Evolutionary conservation across 1,140 invertebrate genomes (phyloP).

Genomic region (Pissodes strobi): DNA sequence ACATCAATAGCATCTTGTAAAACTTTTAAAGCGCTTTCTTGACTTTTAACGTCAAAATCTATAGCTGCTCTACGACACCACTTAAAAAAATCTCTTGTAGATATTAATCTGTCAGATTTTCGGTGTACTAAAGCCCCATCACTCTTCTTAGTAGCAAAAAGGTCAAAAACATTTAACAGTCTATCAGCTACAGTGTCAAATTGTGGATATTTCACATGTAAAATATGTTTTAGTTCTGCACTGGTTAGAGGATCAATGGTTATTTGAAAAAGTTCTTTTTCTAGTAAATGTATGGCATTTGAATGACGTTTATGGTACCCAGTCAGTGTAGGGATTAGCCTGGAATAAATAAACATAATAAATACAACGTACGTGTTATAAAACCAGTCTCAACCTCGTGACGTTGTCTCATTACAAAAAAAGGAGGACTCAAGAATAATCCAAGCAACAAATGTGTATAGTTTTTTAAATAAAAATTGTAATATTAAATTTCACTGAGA

Average conservation of each 20-base stretch:
- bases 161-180: slow-evolving; percentile 85
- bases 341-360: too few relatives aligned
- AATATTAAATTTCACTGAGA: too few relatives aligned
- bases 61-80: slow-evolving; percentile 81
- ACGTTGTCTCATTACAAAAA: too few relatives aligned
- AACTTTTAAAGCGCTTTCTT: slow-evolving; percentile 75
- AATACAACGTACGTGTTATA: too few relatives aligned
- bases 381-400: too few relatives aligned
- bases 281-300: slow-evolving; percentile 66
- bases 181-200: slow-evolving; percentile 75
- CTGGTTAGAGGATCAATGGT: slow-evolving; percentile 78
- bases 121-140: slow-evolving; percentile 43
- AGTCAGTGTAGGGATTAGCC: slow-evolving; percentile 61
- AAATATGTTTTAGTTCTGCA: slow-evolving; percentile 71
- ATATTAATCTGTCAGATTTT: slow-evolving; percentile 67
- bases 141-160: slow-evolving; percentile 65
- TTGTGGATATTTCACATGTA: slow-evolving; percentile 71
- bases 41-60: slow-evolving; percentile 75
- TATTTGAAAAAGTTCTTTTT: slow-evolving; percentile 82
- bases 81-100: slow-evolving; percentile 90
- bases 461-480: too few relatives aligned
- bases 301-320: slow-evolving; percentile 70
- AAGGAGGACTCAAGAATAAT: too few relatives aligned
- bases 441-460: too few relatives aligned
- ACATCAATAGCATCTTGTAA: slow-evolving; percentile 91